These are phyloP conservation scores for Peromyscus eremicus DNA, from an alignment of 2,797 vertebrate genomes.

Conservation along the genomic window DNA sequence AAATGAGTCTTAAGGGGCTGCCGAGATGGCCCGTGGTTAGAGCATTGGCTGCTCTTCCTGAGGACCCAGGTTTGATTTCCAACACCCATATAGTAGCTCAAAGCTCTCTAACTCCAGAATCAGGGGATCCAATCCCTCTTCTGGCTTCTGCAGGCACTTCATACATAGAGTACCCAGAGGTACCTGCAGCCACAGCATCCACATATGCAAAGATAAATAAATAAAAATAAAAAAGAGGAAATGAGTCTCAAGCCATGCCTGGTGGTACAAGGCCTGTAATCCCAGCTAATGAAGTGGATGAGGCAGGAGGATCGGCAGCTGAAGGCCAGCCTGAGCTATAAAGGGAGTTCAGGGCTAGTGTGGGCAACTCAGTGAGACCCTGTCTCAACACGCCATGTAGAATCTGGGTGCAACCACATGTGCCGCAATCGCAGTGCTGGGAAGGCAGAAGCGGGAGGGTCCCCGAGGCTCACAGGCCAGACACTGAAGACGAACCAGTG, in stretches of 20 bases:
- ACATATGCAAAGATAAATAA: not conserved
- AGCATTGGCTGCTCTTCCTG: not conserved
- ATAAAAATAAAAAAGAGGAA: not conserved
- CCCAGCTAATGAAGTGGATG: not conserved
- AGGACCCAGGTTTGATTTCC: not conserved
- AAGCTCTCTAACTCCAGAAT: not conserved
- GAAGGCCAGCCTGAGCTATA: not conserved
- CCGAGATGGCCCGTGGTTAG: not conserved
- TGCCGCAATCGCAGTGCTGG: no score
- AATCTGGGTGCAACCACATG: not conserved
- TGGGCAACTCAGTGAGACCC: not conserved
- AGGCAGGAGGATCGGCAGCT: no score
- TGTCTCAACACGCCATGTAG: not conserved
- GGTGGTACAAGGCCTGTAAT: not conserved
- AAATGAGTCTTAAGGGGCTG: conserved; percentile 7
- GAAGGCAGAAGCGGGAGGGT: not conserved
- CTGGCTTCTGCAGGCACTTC: not conserved
- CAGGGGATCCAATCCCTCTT: not conserved
- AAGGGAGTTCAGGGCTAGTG: not conserved
- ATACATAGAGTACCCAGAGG: not conserved
- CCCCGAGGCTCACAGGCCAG: not conserved
- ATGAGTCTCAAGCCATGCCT: not conserved
- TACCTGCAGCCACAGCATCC: not conserved
- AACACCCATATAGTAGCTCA: not conserved
- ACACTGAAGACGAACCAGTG: not conserved